phyloP scores from a whole-genome alignment of 2,113 vertebrate species.

The Laterallus jamaicensis region DNA sequence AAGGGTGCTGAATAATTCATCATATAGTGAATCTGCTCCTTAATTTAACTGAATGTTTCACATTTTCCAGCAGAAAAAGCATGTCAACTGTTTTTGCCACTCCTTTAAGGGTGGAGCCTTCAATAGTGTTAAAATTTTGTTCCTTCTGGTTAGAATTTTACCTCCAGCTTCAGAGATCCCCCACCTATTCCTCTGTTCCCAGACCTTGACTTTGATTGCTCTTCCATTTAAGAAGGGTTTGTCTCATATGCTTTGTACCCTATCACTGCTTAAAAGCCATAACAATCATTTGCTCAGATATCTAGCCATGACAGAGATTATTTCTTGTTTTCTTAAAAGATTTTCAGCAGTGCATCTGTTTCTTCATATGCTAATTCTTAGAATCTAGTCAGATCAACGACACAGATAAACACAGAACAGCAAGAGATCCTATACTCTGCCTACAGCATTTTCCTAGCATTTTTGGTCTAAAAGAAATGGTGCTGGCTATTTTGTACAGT shows the following conservation, averaged over 20 bases:
- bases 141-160: background rate
- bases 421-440: background rate
- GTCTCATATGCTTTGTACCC: background rate
- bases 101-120: background rate
- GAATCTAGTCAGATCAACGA: background rate
- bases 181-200: background rate
- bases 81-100: background rate
- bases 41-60: background rate
- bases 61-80: background rate
- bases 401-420: background rate
- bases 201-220: background rate
- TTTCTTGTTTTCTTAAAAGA: background rate
- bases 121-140: background rate
- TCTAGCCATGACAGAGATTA: background rate
- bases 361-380: background rate
- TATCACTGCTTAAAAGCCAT: background rate
- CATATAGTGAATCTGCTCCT: background rate
- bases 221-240: background rate
- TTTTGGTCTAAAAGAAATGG: background rate
- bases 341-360: background rate
- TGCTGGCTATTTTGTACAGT: background rate
- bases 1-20: constrained; percentile 1
- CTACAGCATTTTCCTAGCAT: background rate
- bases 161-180: background rate
- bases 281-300: background rate